Conservation (phyloP, 2,113 vertebrate genomes). For the Phasianus colchicus region DNA sequence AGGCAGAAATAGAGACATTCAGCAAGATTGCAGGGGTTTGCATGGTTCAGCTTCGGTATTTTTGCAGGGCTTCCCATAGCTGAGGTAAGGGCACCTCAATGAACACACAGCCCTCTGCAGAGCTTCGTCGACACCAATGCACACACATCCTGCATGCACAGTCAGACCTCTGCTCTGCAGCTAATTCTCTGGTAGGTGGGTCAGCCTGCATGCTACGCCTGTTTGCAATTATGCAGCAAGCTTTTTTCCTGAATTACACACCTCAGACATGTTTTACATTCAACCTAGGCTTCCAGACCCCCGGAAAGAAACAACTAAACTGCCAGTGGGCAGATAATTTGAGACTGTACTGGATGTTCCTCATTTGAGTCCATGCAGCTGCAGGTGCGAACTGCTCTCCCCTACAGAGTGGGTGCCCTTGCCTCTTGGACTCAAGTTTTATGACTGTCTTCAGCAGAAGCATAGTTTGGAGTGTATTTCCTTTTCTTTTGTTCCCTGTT, state of each 20-base stretch:
- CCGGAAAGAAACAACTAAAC: background rate
- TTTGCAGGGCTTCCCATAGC: background rate
- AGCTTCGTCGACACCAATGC: background rate
- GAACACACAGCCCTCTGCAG: background rate
- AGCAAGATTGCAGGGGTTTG: background rate
- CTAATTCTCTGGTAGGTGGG: background rate
- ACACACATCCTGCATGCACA: fast-evolving
- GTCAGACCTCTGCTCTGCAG: background rate
- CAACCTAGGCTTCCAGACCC: background rate
- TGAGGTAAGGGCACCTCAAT: background rate
- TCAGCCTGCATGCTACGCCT: background rate
- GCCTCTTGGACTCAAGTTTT: background rate
- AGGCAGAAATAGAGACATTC: conserved; percentile 10
- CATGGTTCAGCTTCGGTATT: background rate
- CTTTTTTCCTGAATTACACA: background rate
- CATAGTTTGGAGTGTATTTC: background rate
- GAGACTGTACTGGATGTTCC: fast-evolving
- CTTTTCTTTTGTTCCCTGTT: background rate
- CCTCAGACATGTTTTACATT: background rate
- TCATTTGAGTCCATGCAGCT: background rate
- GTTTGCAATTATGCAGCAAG: fast-evolving
- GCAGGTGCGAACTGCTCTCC: background rate
- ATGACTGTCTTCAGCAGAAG: background rate
- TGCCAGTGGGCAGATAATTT: background rate
- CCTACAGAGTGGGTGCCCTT: background rate